Percentiles rank a stretch among this genome's conserved stretches.
These are phyloP conservation scores for Gymnoscelis rufifasciata DNA, from an alignment of 2,888 invertebrate species.

Conservation along the genomic window DNA sequence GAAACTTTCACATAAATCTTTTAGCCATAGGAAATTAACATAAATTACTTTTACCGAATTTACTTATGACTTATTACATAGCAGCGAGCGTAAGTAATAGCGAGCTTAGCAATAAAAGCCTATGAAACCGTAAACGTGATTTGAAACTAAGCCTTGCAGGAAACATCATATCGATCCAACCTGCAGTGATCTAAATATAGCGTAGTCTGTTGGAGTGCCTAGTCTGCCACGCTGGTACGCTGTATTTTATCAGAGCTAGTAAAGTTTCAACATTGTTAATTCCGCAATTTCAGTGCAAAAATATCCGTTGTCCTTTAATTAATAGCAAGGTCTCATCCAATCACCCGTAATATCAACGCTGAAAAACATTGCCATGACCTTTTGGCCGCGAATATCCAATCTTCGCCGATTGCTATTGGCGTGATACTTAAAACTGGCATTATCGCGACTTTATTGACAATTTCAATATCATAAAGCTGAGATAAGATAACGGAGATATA, in stretches of 20 bases:
- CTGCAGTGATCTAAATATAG: conserved; percentile 30
- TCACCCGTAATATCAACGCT: conserved; percentile 20
- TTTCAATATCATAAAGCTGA: conserved; percentile 4
- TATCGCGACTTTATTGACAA: conserved; percentile 20
- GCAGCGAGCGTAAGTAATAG: too few species aligned
- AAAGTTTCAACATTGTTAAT: background rate
- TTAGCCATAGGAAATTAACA: too few species aligned
- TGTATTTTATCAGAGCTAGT: background rate
- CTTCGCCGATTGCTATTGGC: conserved; percentile 1
- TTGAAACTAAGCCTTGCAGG: background rate
- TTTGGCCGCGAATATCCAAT: conserved; percentile 7
- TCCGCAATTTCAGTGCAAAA: too few species aligned
- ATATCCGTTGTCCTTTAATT: conserved; percentile 11
- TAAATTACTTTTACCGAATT: too few species aligned
- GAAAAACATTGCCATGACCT: conserved; percentile 20
- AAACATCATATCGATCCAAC: conserved; percentile 22
- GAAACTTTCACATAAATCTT: too few species aligned
- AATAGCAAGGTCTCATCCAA: conserved; percentile 18
- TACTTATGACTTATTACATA: too few species aligned
- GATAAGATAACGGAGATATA: conserved; percentile 21
- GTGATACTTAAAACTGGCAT: conserved; percentile 1
- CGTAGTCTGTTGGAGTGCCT: background rate
- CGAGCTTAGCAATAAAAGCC: background rate
- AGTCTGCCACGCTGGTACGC: conserved; percentile 10
- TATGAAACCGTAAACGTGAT: background rate